Evolutionary conservation across 2,797 vertebrate genomes (phyloP).

Genomic region (Numenius phaeopus): DNA sequence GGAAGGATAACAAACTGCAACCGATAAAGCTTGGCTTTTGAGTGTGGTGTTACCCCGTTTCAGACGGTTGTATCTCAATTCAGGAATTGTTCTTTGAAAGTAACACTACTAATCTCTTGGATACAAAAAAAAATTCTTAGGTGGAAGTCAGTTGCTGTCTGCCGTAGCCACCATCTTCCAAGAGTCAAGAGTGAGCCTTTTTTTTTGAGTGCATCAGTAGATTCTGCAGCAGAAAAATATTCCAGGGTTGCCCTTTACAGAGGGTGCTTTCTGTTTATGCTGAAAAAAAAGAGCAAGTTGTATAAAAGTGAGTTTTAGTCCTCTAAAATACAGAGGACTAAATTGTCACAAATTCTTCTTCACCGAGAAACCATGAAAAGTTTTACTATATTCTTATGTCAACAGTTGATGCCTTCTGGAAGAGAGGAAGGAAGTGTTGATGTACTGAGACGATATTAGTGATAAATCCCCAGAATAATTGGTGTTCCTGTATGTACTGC

Average conservation of each 20-base stretch:
- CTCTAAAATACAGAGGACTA: neutral
- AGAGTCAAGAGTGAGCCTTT: neutral
- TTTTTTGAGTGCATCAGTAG: neutral
- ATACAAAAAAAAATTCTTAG: neutral
- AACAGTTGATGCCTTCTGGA: neutral
- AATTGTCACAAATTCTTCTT: neutral
- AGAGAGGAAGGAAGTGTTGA: neutral
- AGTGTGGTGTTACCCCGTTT: neutral
- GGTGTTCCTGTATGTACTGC: neutral
- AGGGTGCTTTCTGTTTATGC: neutral
- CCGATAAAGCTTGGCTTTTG: neutral
- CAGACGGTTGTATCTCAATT: neutral
- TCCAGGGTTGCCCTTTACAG: neutral
- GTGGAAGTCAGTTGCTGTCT: neutral
- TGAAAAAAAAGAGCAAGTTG: neutral
- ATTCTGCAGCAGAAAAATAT: neutral
- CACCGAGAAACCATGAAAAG: neutral
- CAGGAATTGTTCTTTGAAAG: constrained; percentile 9
- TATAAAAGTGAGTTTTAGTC: neutral
- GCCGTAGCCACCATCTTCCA: neutral
- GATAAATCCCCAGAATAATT: neutral
- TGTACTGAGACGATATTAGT: neutral
- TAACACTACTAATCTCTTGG: neutral
- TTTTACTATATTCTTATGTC: neutral
- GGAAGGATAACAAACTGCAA: neutral